Percentiles rank a stretch among this genome's conserved stretches.
phyloP scores from a whole-genome alignment of 1,140 invertebrate species.

The Drosophila sucinea region DNA sequence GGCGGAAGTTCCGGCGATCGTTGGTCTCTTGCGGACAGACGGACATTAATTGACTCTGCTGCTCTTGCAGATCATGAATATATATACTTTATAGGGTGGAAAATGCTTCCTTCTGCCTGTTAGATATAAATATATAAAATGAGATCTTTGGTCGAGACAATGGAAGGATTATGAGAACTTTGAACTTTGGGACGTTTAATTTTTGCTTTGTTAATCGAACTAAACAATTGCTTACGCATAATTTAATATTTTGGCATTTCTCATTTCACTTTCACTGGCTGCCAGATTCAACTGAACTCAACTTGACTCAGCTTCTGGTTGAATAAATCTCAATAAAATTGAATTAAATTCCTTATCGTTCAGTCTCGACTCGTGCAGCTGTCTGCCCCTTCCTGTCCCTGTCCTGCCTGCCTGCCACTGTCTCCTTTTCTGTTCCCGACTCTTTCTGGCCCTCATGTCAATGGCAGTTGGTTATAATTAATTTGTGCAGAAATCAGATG shows the following conservation, averaged over 20 bases:
- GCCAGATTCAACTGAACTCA: background rate
- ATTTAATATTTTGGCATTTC: conserved; percentile 47
- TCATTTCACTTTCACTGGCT: conserved; percentile 45
- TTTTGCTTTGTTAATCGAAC: conserved; percentile 26
- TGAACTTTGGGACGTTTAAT: background rate
- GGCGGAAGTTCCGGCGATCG: too few relatives aligned
- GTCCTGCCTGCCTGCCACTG: background rate
- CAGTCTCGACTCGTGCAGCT: conserved; percentile 15
- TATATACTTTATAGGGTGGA: too few relatives aligned
- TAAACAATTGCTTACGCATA: conserved; percentile 28
- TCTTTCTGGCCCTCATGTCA: conserved; percentile 43
- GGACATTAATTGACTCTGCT: too few relatives aligned
- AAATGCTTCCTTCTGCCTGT: too few relatives aligned
- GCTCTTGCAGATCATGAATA: too few relatives aligned
- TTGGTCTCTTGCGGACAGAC: too few relatives aligned
- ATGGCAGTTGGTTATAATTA: conserved; percentile 72
- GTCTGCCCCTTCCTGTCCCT: conserved; percentile 1
- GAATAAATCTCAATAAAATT: conserved; percentile 63
- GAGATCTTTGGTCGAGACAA: too few relatives aligned
- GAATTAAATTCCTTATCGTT: conserved; percentile 46
- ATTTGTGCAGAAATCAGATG: conserved; percentile 79
- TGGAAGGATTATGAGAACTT: too few relatives aligned
- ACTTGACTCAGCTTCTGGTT: conserved; percentile 24
- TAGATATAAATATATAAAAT: too few relatives aligned
- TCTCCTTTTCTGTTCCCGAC: conserved; percentile 1